Base-by-base conservation (phyloP, 2,797 vertebrate genomes). In the Chaetodon trifasciatus region DNA sequence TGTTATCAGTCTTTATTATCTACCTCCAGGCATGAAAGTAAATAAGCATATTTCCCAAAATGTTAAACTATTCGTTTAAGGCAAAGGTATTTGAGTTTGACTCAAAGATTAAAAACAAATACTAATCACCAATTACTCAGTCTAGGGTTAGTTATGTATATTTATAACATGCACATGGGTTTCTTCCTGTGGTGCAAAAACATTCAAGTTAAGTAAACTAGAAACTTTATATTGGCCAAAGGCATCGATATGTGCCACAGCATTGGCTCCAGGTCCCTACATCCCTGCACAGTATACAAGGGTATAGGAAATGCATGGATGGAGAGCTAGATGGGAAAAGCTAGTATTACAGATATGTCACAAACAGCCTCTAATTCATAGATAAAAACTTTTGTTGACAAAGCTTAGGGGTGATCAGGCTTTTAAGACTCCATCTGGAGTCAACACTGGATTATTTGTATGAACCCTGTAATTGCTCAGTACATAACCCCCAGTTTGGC, bases 401-500 rank as follows among this genome's bases (percentile, higher is more conserved):
- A 62, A 21, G 15, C 69, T 56, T 57, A 37, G 0, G 5, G 5
- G 17, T 47, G 61, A 60, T 42, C 28, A 24, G 40, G 32, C 49
- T 58, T 69, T 60, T 56, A 24, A 23, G 44, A 37, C 44, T 60
- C 63, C 64, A 82, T 61, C 62, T 76, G 81, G 49, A 82, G 77
- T 74, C 40, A 35, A 2, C 56, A 24, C 24, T 73, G 65, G 74
- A 74, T 77, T 70, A 70, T 37, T 58, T 44, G 47, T 65, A 72
- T 69, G 35, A 46, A 76, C 32, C 63, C 66, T 67, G 1, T 82
- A 74, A 67, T 70, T 71, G 53, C 46, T 73, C 35, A 47, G 63
- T 64, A 55, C 67, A 71, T 19, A 58, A 39, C 42, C 23, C 35
- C 42, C 28, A 44, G 44, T 78, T 69, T 78, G 42, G 55, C 63